Evolutionary conservation across 1,140 invertebrate species (phyloP).

Genomic region (Sesamia nonagrioides): DNA sequence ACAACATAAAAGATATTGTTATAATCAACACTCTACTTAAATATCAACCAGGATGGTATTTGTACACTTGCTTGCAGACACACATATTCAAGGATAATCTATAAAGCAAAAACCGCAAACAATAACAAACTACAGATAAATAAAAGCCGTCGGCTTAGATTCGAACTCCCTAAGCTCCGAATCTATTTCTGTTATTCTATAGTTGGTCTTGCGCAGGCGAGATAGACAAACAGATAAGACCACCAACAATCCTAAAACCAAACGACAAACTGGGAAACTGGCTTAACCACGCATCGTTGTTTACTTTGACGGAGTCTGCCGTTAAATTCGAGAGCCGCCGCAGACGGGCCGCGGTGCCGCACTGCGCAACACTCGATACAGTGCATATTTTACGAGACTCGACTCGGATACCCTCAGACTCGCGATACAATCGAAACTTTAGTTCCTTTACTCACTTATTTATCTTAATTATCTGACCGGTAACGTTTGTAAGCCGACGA

Average conservation of each 20-base stretch:
- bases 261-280: slow-evolving; percentile 55
- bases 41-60: neutral
- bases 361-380: slow-evolving; percentile 79
- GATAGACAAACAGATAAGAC: slow-evolving; percentile 72
- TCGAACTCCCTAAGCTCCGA: slow-evolving; percentile 28
- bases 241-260: slow-evolving; percentile 66
- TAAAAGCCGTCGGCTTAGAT: slow-evolving; percentile 26
- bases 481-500: slow-evolving; percentile 45
- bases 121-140: slow-evolving; percentile 23
- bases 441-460: slow-evolving; percentile 47
- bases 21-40: too few relatives aligned
- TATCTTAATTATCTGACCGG: slow-evolving; percentile 46
- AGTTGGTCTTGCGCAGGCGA: slow-evolving; percentile 50
- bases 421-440: slow-evolving; percentile 49
- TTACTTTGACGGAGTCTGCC: slow-evolving; percentile 78
- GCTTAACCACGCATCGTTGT: slow-evolving; percentile 68
- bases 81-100: slow-evolving; percentile 12
- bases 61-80: neutral
- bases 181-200: slow-evolving; percentile 47
- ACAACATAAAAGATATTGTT: neutral
- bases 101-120: slow-evolving; percentile 18
- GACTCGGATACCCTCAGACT: slow-evolving; percentile 43
- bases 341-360: slow-evolving; percentile 65
- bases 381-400: slow-evolving; percentile 81
- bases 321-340: slow-evolving; percentile 69